These are phyloP conservation scores for Pipistrellus pygmaeus DNA, from an alignment of 2,797 vertebrate genomes.

Conservation along the genomic window DNA sequence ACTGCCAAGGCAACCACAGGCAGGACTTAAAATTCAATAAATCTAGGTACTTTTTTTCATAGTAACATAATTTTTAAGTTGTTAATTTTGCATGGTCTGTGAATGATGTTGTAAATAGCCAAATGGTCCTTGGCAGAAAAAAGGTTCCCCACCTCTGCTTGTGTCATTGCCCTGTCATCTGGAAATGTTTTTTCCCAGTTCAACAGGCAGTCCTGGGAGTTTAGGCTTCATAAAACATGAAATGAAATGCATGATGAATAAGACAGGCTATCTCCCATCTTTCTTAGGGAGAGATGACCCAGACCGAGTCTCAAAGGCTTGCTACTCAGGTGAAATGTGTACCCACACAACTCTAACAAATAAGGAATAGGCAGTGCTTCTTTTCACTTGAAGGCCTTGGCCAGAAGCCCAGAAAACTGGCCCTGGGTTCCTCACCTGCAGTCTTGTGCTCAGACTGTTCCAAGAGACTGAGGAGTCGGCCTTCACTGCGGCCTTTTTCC, in stretches of 20 bases:
- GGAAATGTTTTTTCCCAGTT: background rate
- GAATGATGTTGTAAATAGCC: too few species aligned
- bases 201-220: background rate
- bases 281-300: slow-evolving; percentile 20
- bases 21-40: too few species aligned
- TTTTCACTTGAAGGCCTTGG: background rate
- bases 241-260: slow-evolving; percentile 47
- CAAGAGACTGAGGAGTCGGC: slow-evolving; percentile 87
- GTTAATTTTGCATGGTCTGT: too few species aligned
- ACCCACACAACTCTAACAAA: slow-evolving; percentile 26
- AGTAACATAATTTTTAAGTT: too few species aligned
- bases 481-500: slow-evolving; percentile 77
- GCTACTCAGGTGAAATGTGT: background rate
- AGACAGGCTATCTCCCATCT: background rate
- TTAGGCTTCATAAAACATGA: slow-evolving; percentile 55
- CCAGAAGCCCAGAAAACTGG: slow-evolving; percentile 42
- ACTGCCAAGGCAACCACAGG: too few species aligned
- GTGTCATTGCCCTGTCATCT: background rate
- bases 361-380: background rate
- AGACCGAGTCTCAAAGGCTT: slow-evolving; percentile 32
- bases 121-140: too few species aligned
- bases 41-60: too few species aligned
- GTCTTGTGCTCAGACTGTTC: slow-evolving; percentile 86
- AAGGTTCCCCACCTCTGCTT: background rate
- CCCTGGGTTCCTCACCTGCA: slow-evolving; percentile 81